Evolutionary conservation across 2,797 vertebrate species (phyloP).

Genomic region (Callimico goeldii): DNA sequence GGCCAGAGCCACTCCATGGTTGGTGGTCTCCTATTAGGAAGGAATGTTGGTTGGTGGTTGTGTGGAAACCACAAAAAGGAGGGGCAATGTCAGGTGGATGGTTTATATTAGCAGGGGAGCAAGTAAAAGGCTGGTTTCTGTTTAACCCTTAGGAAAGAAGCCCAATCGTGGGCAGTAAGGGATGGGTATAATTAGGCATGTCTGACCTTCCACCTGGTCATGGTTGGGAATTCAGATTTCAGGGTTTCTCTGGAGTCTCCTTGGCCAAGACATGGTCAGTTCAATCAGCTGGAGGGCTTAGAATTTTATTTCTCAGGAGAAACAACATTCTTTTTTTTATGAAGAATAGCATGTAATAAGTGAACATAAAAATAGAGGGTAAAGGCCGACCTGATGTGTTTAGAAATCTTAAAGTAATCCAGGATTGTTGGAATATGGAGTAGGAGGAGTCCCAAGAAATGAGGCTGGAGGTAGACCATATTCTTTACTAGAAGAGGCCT

Average conservation of each 20-base stretch:
- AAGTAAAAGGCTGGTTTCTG: background rate
- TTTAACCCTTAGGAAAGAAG: background rate
- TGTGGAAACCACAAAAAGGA: background rate
- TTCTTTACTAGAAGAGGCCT: background rate
- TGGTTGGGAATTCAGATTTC: background rate
- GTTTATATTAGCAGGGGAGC: background rate
- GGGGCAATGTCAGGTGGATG: background rate
- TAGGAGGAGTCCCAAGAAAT: background rate
- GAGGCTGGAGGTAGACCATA: background rate
- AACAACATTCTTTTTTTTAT: slow-evolving; percentile 18
- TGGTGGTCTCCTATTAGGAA: background rate
- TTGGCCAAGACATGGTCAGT: background rate
- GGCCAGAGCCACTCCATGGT: background rate
- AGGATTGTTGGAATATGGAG: background rate
- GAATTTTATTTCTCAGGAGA: background rate
- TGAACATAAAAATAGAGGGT: background rate
- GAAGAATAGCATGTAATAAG: background rate
- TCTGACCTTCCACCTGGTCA: background rate
- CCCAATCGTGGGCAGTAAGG: background rate
- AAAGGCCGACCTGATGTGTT: background rate
- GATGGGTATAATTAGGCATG: background rate
- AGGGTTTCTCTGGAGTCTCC: background rate
- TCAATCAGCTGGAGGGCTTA: background rate
- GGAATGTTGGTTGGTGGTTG: background rate
- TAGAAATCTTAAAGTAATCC: slow-evolving; percentile 34